Conservation (phyloP, 2,888 invertebrate species). For the Hyppa rectilinea region DNA sequence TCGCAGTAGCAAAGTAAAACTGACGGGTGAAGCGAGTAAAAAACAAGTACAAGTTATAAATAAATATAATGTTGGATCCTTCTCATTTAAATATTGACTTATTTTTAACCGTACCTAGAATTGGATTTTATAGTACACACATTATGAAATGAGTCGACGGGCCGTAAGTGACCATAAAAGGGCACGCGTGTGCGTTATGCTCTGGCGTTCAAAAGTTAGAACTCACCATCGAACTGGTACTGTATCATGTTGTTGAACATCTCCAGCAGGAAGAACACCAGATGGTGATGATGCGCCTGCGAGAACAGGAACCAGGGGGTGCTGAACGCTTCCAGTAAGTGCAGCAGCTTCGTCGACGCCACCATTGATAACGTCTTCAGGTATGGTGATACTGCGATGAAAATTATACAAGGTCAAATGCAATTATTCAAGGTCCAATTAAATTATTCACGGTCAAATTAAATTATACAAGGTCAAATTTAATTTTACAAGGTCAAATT, state of each 20-base stretch:
- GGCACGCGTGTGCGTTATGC: no score
- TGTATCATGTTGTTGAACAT: slow-evolving; percentile 99
- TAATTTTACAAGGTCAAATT: no score
- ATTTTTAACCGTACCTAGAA: neutral
- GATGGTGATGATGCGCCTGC: slow-evolving; percentile 98
- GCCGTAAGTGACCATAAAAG: no score
- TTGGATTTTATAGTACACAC: no score
- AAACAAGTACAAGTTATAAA: slow-evolving; percentile 12
- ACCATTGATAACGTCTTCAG: slow-evolving; percentile 99
- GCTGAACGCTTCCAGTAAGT: slow-evolving; percentile 99
- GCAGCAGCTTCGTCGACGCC: slow-evolving; percentile 98
- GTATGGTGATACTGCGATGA: slow-evolving; percentile 99
- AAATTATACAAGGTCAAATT: no score
- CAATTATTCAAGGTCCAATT: no score
- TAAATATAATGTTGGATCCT: neutral
- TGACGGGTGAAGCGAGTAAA: neutral
- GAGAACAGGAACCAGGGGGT: slow-evolving; percentile 99
- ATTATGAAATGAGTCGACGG: no score
- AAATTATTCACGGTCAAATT: no score
- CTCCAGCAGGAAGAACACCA: slow-evolving; percentile 99
- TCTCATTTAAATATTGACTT: neutral
- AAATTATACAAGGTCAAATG: no score
- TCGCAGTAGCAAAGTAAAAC: neutral
- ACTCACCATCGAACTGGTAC: slow-evolving; percentile 98
- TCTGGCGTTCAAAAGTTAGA: no score